Base-by-base conservation (phyloP, 2,797 vertebrate species). In the Galagoides demidoff region DNA sequence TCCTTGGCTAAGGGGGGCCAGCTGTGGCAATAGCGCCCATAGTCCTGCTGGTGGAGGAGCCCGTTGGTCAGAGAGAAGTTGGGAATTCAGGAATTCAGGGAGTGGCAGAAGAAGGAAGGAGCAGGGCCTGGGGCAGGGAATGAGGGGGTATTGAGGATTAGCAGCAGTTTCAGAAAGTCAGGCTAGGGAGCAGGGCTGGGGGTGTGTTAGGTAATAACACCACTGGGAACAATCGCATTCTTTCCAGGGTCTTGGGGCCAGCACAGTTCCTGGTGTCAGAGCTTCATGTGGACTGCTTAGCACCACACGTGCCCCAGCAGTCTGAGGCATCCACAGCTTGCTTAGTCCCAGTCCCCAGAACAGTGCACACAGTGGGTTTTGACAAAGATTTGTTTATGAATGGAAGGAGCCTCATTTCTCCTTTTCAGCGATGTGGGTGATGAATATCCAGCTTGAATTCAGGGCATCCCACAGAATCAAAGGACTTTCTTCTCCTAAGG, bases 31-130 rank as follows among this genome's bases (percentile, higher is more conserved):
- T 66, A 52, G 71, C 19, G 1, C 55, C 27, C 10, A 3, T 19
- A 11, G 37, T 4, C 55, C 83, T 22, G 64, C 79, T 39, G 61
- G 68, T 43, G 34, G 19, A 12, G 49, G 63, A 66, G 63, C 17
- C 17, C 14, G 31, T 45, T 25, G 59, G 82, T 31, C 25, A 78
- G 82, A 52, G 74, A 94, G 84, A 81, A 90, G 82, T 49, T 82
- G 89, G 49, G 49, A 49, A 49, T 49, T 43, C 39, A 64, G 87
- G 81, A 94, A 94, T 90, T 85, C 29, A 22, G 86, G 92, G 92
- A 45, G 81, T 37, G 34, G 74, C 85, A 7, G 1, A 23, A 93
- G 87, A 79, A 79, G 84, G 81, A 79, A 92, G 76, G 85, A 55
- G 37, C 39, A 57, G 68, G 85, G 68, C 39, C 76, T 45, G 52